These are phyloP conservation scores for Pteropus rufus DNA, from an alignment of 2,797 vertebrate species.

Conservation along the genomic window DNA sequence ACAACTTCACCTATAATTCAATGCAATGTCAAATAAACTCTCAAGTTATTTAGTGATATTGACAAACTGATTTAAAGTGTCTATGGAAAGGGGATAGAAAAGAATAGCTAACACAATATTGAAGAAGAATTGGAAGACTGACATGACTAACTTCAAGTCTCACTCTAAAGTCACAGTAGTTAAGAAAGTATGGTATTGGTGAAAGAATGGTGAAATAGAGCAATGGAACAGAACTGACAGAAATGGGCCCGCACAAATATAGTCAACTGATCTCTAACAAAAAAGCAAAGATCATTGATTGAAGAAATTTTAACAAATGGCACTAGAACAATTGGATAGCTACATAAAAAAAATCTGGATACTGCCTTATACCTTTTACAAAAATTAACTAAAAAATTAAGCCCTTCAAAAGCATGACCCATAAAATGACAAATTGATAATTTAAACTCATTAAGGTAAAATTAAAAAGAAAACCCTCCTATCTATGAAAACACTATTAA, in stretches of 20 bases:
- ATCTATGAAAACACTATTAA: not conserved
- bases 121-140: not conserved
- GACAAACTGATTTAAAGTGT: not conserved
- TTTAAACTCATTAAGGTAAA: not conserved
- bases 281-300: not conserved
- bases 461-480: not conserved
- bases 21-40: not conserved
- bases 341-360: not conserved
- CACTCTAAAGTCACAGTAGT: not conserved
- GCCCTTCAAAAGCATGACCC: not conserved
- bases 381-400: not conserved
- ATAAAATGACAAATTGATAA: not conserved
- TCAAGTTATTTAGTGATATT: not conserved
- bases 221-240: not conserved
- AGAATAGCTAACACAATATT: not conserved
- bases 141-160: not conserved
- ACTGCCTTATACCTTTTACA: not conserved
- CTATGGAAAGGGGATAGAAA: not conserved
- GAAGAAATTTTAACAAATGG: not conserved
- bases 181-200: not conserved
- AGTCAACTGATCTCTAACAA: not conserved
- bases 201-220: not conserved
- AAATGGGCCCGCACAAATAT: not conserved
- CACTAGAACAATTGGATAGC: not conserved
- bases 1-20: not conserved